phyloP scores from a whole-genome alignment of 2,797 vertebrate species.

The Coregonus suidteri region DNA sequence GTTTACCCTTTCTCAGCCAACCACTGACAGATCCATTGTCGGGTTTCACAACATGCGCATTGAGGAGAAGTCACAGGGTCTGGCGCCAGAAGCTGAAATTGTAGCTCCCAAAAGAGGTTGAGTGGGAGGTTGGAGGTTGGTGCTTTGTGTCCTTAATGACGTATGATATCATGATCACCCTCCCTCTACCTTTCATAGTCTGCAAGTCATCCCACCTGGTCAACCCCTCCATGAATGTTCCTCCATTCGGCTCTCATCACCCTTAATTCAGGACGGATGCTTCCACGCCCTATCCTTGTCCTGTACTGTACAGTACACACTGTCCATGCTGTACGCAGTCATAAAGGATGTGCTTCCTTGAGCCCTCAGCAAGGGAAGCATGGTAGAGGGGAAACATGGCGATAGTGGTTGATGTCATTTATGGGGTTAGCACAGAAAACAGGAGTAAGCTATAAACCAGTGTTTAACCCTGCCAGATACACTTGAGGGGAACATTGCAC shows the following conservation, averaged over 20 bases:
- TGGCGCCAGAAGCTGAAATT: neutral
- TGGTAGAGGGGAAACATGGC: neutral
- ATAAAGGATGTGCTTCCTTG: neutral
- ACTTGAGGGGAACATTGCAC: neutral
- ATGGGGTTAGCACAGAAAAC: neutral
- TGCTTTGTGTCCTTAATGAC: neutral
- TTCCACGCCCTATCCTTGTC: neutral
- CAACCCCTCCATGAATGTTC: neutral
- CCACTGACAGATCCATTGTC: too few relatives aligned
- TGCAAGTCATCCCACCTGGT: neutral
- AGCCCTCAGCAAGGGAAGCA: neutral
- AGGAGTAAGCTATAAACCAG: neutral
- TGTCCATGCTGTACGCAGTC: neutral
- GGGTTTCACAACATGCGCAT: neutral
- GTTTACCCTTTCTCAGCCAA: too few relatives aligned
- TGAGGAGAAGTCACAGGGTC: neutral
- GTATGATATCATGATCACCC: neutral
- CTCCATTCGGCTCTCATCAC: neutral
- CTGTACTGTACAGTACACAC: neutral
- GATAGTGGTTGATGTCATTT: neutral
- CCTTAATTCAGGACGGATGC: conserved; percentile 1
- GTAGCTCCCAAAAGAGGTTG: neutral
- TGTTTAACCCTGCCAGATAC: neutral
- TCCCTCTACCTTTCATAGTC: neutral
- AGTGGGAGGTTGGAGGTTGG: neutral